phyloP scores from a whole-genome alignment of 2,797 vertebrate genomes.

The Enteromius paludinosus region DNA sequence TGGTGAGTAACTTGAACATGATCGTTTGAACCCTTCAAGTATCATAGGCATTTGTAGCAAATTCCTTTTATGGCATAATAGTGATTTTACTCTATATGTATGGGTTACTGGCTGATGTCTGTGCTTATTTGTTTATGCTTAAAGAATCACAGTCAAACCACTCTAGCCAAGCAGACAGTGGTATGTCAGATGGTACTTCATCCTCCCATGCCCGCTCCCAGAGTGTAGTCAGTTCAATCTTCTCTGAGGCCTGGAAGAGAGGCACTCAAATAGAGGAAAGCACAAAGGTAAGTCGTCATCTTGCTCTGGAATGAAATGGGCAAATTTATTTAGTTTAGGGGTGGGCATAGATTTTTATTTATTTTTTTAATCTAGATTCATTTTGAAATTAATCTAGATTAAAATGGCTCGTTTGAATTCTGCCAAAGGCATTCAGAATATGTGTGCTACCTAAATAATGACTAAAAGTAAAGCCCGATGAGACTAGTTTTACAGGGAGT shows the following conservation, averaged over 20 bases:
- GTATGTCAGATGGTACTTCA: slow-evolving; percentile 87
- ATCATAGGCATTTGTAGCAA: background rate
- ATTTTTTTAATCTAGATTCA: no score
- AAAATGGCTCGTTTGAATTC: no score
- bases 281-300: slow-evolving; percentile 82
- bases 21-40: background rate
- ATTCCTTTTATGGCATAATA: background rate
- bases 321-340: no score
- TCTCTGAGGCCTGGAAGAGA: slow-evolving; percentile 98
- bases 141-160: slow-evolving; percentile 92
- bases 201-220: slow-evolving; percentile 91
- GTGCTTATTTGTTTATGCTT: slow-evolving; percentile 12
- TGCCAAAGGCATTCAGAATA: no score
- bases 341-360: no score
- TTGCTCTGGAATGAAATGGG: background rate
- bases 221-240: slow-evolving; percentile 97
- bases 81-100: background rate
- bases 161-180: slow-evolving; percentile 95
- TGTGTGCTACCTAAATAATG: no score
- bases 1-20: slow-evolving; percentile 74
- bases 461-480: no score
- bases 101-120: background rate
- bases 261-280: slow-evolving; percentile 96
- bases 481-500: no score
- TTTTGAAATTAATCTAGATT: no score